Conservation (phyloP, 1,140 invertebrate species). For the Venturia canescens region DNA sequence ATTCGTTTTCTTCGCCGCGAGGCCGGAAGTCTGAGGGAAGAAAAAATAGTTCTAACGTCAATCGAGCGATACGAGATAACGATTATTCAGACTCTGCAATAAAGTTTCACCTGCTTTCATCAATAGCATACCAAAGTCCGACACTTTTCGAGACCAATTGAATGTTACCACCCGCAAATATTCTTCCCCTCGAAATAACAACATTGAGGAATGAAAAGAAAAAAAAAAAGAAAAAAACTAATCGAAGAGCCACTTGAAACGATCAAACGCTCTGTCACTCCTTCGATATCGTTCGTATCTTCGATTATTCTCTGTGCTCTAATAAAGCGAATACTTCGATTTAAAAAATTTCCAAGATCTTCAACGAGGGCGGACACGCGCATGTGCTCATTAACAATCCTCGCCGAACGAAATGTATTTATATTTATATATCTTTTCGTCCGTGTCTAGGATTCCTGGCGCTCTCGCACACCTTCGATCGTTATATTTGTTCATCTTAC, state of each 20-base stretch:
- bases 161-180: too few relatives aligned
- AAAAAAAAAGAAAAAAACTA: too few relatives aligned
- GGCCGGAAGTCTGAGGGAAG: constrained; percentile 33
- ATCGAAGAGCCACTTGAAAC: too few relatives aligned
- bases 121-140: too few relatives aligned
- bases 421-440: neutral
- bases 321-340: neutral
- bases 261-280: too few relatives aligned
- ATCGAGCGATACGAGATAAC: constrained; percentile 2
- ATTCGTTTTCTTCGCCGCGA: constrained; percentile 11
- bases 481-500: constrained; percentile 39
- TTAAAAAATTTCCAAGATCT: constrained; percentile 27
- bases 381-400: constrained; percentile 19
- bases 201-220: too few relatives aligned
- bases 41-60: neutral
- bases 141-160: too few relatives aligned
- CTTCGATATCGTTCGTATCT: too few relatives aligned
- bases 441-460: constrained; percentile 14
- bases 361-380: constrained; percentile 13
- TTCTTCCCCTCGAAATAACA: too few relatives aligned
- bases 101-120: too few relatives aligned
- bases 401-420: neutral
- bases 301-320: too few relatives aligned
- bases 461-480: constrained; percentile 4
- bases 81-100: neutral